Conservation (phyloP, 2,113 vertebrate species). For the Tenebrosternarchus preto region DNA sequence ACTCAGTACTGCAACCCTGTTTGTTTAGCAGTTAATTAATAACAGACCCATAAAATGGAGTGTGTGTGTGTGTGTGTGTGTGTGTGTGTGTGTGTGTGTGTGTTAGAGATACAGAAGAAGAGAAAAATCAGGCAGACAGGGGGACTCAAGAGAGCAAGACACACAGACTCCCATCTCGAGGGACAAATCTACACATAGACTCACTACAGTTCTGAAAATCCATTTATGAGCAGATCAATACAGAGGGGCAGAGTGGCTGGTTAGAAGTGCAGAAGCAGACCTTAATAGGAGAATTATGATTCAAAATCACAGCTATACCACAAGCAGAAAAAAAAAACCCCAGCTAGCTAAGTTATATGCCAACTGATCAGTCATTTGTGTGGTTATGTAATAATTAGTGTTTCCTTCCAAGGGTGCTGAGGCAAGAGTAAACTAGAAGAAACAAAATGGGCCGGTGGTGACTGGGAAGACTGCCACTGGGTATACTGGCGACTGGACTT, state of each 20-base stretch:
- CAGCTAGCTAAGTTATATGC: background rate
- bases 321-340: background rate
- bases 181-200: background rate
- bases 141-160: background rate
- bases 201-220: background rate
- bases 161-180: background rate
- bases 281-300: background rate
- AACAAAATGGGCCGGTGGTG: too few relatives aligned
- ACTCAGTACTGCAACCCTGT: constrained; percentile 53
- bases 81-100: too few relatives aligned
- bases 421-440: background rate
- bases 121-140: constrained; percentile 17
- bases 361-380: background rate
- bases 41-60: constrained; percentile 59
- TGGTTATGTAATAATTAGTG: background rate
- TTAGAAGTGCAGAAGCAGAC: background rate
- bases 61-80: too few relatives aligned
- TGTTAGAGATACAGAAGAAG: constrained; percentile 31
- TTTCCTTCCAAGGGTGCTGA: background rate
- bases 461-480: too few relatives aligned
- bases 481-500: too few relatives aligned
- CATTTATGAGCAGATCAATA: background rate
- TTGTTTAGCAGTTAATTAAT: constrained; percentile 76
- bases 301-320: background rate
- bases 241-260: background rate